phyloP scores from a whole-genome alignment of 2,797 vertebrate genomes.

The Gobio occitaniae region DNA sequence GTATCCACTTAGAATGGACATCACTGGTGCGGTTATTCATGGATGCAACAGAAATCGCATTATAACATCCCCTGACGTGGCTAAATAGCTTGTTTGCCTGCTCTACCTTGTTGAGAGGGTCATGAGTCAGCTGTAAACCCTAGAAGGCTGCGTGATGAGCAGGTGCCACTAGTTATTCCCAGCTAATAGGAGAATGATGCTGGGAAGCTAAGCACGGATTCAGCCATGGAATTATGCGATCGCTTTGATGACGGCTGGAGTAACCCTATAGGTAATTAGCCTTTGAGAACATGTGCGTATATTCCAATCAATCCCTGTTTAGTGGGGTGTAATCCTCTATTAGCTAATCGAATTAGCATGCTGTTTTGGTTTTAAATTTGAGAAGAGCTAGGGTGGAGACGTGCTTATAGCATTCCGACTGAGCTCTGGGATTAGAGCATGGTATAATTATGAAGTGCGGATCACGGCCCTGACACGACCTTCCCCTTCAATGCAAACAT shows the following conservation, averaged over 20 bases:
- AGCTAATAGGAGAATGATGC: slow-evolving; percentile 66
- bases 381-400: slow-evolving; percentile 74
- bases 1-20: slow-evolving; percentile 69
- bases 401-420: slow-evolving; percentile 77
- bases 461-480: slow-evolving; percentile 69
- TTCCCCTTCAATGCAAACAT: slow-evolving; percentile 65
- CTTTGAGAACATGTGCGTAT: slow-evolving; percentile 72
- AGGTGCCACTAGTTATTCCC: slow-evolving; percentile 71
- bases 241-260: slow-evolving; percentile 71
- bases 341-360: slow-evolving; percentile 79
- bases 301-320: slow-evolving; percentile 76
- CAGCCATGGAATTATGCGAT: slow-evolving; percentile 63
- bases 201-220: slow-evolving; percentile 67
- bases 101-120: slow-evolving; percentile 63
- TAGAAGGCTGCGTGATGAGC: slow-evolving; percentile 66
- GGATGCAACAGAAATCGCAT: slow-evolving; percentile 78
- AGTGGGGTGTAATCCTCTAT: slow-evolving; percentile 67
- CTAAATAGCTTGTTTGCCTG: slow-evolving; percentile 81
- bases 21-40: slow-evolving; percentile 75
- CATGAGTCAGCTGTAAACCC: slow-evolving; percentile 68
- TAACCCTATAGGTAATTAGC: slow-evolving; percentile 78
- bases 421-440: slow-evolving; percentile 72
- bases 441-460: slow-evolving; percentile 79
- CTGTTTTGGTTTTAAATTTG: slow-evolving; percentile 74
- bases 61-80: slow-evolving; percentile 69